These are phyloP conservation scores for Coelopa pilipes DNA, from an alignment of 2,888 invertebrate species.

Conservation along the genomic window DNA sequence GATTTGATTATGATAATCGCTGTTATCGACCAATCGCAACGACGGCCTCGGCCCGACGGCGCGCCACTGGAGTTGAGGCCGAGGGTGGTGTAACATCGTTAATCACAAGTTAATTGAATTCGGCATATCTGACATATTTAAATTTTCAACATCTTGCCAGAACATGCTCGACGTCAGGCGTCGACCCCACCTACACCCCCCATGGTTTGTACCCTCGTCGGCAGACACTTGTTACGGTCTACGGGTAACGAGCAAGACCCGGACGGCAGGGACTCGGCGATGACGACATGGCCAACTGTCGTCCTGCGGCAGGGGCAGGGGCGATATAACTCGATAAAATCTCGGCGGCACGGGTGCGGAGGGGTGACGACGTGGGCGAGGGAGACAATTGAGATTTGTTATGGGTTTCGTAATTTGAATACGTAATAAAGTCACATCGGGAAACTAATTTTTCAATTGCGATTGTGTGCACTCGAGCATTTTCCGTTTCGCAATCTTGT, in stretches of 20 bases:
- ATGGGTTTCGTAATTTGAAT: slow-evolving; percentile 28
- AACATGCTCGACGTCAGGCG: neutral
- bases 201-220: neutral
- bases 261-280: neutral
- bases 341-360: neutral
- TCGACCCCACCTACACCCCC: neutral
- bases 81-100: slow-evolving; percentile 20
- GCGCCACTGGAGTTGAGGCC: no score
- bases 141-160: slow-evolving; percentile 27
- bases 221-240: slow-evolving; percentile 21
- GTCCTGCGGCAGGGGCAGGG: neutral
- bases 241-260: slow-evolving; percentile 23
- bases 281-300: neutral
- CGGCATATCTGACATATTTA: slow-evolving; percentile 23
- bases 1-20: no score
- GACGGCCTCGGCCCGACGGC: no score
- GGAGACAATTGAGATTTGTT: slow-evolving; percentile 11
- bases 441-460: slow-evolving; percentile 29
- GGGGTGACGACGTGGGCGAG: slow-evolving; percentile 1
- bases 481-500: no score
- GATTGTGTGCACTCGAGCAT: slow-evolving; percentile 25
- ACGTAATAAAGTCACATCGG: slow-evolving; percentile 22
- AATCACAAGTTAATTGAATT: slow-evolving; percentile 36
- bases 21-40: no score
- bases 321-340: slow-evolving; percentile 16